Evolutionary conservation across 2,888 invertebrate species (phyloP).

Genomic region (Ecliptopera silaceata): DNA sequence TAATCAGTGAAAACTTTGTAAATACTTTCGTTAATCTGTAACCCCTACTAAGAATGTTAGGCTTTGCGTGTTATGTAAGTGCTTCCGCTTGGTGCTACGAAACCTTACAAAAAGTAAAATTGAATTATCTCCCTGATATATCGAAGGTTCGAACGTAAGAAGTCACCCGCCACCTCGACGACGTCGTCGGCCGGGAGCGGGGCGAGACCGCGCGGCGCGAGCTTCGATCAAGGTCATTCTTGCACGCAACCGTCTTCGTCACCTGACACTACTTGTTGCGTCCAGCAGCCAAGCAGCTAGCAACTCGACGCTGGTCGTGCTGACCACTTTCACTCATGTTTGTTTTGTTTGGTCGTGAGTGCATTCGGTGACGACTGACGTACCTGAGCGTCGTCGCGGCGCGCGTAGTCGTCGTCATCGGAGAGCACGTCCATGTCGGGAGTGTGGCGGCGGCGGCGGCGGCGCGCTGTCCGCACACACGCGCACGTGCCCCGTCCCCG

Average conservation of each 20-base stretch:
- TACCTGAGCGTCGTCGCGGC: conserved; percentile 77
- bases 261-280: conserved; percentile 71
- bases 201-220: conserved; percentile 57
- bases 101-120: conserved; percentile 26
- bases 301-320: conserved; percentile 42
- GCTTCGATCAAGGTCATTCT: conserved; percentile 66
- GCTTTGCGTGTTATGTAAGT: conserved; percentile 8
- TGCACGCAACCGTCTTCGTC: conserved; percentile 63
- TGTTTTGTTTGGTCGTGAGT: conserved; percentile 26
- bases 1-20: too few species aligned
- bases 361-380: conserved; percentile 35
- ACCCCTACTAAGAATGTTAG: conserved; percentile 2
- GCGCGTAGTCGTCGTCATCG: conserved; percentile 77
- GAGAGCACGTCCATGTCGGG: conserved; percentile 78
- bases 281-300: conserved; percentile 17
- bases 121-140: conserved; percentile 32
- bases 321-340: conserved; percentile 28
- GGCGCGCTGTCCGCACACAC: conserved; percentile 70
- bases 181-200: conserved; percentile 48
- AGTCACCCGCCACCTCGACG: conserved; percentile 28
- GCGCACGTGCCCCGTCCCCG: conserved; percentile 70
- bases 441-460: conserved; percentile 51
- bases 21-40: too few species aligned
- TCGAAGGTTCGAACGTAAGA: conserved; percentile 38
- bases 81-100: conserved; percentile 10